Evolutionary conservation across 1,140 invertebrate species (phyloP).

Genomic region (Rhagoletis zephyria): DNA sequence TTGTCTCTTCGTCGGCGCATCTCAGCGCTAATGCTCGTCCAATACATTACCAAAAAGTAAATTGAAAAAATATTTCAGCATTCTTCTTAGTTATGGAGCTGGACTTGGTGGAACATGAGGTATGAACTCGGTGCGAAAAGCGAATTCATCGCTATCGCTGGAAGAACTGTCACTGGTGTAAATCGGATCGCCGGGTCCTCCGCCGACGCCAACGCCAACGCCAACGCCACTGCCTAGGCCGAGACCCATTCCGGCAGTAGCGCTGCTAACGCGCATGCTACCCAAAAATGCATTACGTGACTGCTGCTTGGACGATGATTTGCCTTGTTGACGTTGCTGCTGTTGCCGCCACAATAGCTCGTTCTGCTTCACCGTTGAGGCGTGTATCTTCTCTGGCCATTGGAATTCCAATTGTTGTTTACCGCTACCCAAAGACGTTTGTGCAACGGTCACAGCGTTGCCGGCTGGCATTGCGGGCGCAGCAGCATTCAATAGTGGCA

Average conservation of each 20-base stretch:
- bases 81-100: conserved; percentile 74
- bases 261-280: conserved; percentile 51
- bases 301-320: conserved; percentile 59
- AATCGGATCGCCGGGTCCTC: conserved; percentile 49
- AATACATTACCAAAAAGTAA: conserved; percentile 64
- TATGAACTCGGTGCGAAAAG: conserved; percentile 68
- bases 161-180: conserved; percentile 71
- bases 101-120: conserved; percentile 72
- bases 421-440: background rate
- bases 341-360: conserved; percentile 66
- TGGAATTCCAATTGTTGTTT: conserved; percentile 64
- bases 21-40: conserved; percentile 13
- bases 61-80: conserved; percentile 73
- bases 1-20: background rate
- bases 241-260: background rate
- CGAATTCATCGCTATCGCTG: conserved; percentile 69
- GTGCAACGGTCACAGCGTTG: background rate
- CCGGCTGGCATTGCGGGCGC: background rate
- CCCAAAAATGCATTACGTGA: conserved; percentile 58
- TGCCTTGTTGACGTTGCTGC: conserved; percentile 51
- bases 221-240: background rate
- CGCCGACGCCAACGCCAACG: conserved; percentile 34
- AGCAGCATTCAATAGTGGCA: conserved; percentile 36
- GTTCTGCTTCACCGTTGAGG: conserved; percentile 70
- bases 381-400: conserved; percentile 73